Conservation (phyloP, 1,140 invertebrate genomes). For the Palaemon carinicauda region DNA sequence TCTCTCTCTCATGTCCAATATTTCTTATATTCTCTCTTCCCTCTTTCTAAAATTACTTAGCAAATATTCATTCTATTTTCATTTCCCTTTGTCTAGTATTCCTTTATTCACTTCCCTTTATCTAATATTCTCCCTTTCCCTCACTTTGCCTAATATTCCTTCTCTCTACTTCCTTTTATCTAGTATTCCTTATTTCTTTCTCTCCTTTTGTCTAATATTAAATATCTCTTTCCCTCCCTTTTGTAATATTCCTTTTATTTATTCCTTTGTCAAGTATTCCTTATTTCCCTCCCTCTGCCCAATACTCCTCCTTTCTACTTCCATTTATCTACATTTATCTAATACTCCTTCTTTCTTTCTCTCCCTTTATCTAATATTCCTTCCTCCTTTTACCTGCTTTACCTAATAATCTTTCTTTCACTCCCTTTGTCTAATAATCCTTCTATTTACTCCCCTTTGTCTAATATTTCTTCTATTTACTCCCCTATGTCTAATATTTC, state of each 20-base stretch:
- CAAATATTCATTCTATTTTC: background rate
- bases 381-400: background rate
- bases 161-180: background rate
- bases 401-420: background rate
- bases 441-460: background rate
- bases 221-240: background rate
- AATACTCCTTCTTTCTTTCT: background rate
- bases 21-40: background rate
- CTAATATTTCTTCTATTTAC: background rate
- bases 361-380: too few species aligned
- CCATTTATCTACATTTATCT: background rate
- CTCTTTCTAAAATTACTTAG: too few species aligned
- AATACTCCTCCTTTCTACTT: background rate
- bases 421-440: background rate
- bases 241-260: too few species aligned
- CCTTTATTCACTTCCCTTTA: background rate
- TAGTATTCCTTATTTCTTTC: too few species aligned
- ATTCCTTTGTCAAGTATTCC: too few species aligned
- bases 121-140: background rate
- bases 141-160: background rate
- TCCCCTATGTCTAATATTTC: background rate
- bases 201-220: background rate
- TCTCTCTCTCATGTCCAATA: too few species aligned
- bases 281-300: too few species aligned
- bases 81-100: background rate